Conservation (phyloP, 2,797 vertebrate species). For the Lutra lutra region DNA sequence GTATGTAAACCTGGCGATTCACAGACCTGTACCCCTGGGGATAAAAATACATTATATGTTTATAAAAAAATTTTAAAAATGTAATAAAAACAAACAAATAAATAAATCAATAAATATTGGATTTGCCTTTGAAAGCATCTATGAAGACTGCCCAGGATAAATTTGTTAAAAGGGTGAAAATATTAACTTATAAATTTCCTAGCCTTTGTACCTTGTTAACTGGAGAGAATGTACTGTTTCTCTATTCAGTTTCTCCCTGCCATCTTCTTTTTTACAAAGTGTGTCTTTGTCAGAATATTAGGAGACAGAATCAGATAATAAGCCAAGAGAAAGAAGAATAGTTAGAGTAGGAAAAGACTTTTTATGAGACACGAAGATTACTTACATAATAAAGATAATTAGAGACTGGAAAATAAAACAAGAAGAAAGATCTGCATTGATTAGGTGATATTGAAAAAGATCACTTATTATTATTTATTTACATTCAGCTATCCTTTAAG, state of each 20-base stretch:
- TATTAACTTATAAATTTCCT: slow-evolving; percentile 28
- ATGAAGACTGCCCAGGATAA: not conserved
- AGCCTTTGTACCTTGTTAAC: slow-evolving; percentile 7
- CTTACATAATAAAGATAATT: not conserved
- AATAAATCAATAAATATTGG: not conserved
- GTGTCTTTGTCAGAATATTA: slow-evolving; percentile 1
- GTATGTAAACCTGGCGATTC: too few species aligned
- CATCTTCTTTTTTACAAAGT: not conserved
- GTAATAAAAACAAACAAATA: too few species aligned
- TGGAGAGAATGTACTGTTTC: not conserved
- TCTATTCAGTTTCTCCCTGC: not conserved
- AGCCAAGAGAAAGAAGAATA: not conserved
- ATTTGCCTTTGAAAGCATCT: slow-evolving; percentile 28
- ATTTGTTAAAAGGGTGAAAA: not conserved
- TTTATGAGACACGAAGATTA: not conserved
- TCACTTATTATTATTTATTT: not conserved
- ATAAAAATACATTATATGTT: too few species aligned
- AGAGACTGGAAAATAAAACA: slow-evolving; percentile 31
- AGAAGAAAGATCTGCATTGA: not conserved
- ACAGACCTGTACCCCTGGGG: too few species aligned
- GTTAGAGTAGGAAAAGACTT: not conserved
- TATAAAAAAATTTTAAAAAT: too few species aligned
- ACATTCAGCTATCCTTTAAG: not conserved
- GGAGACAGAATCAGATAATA: not conserved
- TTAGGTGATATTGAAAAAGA: not conserved